phyloP scores from a whole-genome alignment of 2,113 vertebrate species.

The Okapia johnstoni region DNA sequence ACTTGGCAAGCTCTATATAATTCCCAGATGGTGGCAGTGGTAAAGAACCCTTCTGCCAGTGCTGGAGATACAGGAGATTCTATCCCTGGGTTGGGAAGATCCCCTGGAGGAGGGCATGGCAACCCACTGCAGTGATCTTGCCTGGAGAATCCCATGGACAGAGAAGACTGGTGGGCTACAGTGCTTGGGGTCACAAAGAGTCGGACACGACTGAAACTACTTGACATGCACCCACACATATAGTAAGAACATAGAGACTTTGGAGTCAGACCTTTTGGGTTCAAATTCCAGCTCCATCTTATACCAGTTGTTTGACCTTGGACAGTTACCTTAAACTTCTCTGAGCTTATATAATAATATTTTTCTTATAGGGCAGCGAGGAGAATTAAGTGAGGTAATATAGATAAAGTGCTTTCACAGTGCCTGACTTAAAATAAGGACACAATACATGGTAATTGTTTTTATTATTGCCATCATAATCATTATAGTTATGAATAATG shows the following conservation, averaged over 20 bases:
- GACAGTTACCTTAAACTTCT: not conserved
- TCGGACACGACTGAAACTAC: not conserved
- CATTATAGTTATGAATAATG: slow-evolving; percentile 30
- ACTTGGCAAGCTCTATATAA: not conserved
- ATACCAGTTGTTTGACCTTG: slow-evolving; percentile 19
- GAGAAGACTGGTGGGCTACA: not conserved
- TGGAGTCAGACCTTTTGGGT: not conserved
- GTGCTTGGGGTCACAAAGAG: not conserved
- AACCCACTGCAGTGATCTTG: not conserved
- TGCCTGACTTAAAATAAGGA: slow-evolving; percentile 35
- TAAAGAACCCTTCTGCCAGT: no score
- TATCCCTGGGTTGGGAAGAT: not conserved
- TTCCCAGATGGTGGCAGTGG: no score
- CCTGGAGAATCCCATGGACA: not conserved
- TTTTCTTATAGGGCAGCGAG: not conserved
- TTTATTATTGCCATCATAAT: slow-evolving; percentile 29
- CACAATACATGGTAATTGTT: slow-evolving; percentile 21
- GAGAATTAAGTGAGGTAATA: slow-evolving; percentile 18
- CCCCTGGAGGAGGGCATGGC: not conserved
- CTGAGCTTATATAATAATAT: not conserved
- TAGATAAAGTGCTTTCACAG: not conserved
- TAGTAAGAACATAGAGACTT: not conserved
- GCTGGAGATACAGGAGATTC: not conserved
- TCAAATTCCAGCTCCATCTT: not conserved
- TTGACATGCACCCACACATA: not conserved